Percentiles rank a stretch among this genome's conserved stretches.
phyloP scores from a whole-genome alignment of 2,888 invertebrate genomes.

The Leptopilina drosophilae region DNA sequence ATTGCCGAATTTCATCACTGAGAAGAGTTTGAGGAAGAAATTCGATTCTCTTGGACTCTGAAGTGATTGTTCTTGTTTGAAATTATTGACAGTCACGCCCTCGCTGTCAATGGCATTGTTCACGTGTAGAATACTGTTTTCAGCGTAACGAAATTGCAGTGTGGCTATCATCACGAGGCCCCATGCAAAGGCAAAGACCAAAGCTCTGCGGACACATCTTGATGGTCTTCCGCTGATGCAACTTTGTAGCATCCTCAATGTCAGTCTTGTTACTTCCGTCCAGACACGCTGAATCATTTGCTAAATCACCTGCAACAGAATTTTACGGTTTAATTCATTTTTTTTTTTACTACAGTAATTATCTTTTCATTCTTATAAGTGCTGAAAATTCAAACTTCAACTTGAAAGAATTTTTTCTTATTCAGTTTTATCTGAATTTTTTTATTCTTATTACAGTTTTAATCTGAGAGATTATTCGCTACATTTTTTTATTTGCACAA shows the following conservation, averaged over 20 bases:
- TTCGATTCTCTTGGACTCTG: constrained; percentile 76
- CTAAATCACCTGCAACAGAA: constrained; percentile 7
- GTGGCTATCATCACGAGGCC: constrained; percentile 77
- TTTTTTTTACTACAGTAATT: neutral
- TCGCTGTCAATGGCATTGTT: constrained; percentile 60
- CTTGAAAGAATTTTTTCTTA: too few species aligned
- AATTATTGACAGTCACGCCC: constrained; percentile 63
- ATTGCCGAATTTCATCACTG: constrained; percentile 63
- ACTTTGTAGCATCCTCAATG: constrained; percentile 63
- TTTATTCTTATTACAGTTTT: too few species aligned
- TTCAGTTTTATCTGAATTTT: too few species aligned
- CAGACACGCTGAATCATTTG: constrained; percentile 5
- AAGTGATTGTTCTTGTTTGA: constrained; percentile 66
- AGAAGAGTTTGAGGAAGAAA: constrained; percentile 78
- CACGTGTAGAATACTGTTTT: constrained; percentile 63
- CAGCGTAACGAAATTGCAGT: constrained; percentile 73
- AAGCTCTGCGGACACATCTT: constrained; percentile 77
- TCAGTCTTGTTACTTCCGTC: constrained; percentile 1
- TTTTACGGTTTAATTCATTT: neutral
- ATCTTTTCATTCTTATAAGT: neutral
- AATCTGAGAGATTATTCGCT: too few species aligned
- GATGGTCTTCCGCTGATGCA: constrained; percentile 66
- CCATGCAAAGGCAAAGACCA: constrained; percentile 77
- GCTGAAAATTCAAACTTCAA: neutral
- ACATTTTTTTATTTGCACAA: too few species aligned